Evolutionary conservation across 2,113 vertebrate genomes (phyloP).

Genomic region (Oplegnathus fasciatus): DNA sequence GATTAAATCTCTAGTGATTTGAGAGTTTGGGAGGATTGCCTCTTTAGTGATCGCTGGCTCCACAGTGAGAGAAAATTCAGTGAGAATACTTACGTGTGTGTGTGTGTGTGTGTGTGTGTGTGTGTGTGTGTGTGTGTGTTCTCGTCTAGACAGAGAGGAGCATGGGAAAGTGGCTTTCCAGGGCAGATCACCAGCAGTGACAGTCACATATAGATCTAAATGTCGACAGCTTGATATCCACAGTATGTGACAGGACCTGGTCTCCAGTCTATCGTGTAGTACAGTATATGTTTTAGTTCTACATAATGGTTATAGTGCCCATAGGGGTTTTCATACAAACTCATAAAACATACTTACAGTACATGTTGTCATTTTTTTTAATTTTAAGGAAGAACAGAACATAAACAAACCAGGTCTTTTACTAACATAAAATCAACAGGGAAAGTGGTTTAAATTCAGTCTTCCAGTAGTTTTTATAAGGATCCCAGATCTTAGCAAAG

Average conservation of each 20-base stretch:
- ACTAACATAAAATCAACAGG: neutral
- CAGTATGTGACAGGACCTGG: neutral
- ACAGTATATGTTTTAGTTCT: neutral
- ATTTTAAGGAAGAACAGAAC: no score
- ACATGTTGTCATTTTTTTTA: neutral
- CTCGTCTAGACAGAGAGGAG: constrained; percentile 37
- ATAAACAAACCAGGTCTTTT: neutral
- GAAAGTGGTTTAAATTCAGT: neutral
- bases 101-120: no score
- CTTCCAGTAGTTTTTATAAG: neutral
- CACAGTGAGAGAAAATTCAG: neutral
- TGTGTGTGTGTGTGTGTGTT: constrained; percentile 17
- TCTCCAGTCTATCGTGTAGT: neutral
- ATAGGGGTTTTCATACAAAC: neutral
- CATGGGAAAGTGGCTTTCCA: constrained; percentile 59
- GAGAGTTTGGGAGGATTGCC: neutral
- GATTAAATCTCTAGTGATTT: neutral
- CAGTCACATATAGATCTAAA: constrained; percentile 13
- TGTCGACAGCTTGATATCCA: constrained; percentile 17
- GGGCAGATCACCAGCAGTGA: constrained; percentile 55
- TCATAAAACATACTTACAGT: neutral
- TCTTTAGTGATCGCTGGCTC: neutral
- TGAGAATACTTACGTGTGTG: neutral
- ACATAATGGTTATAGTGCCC: neutral
- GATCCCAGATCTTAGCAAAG: neutral